Evolutionary conservation across 2,888 invertebrate species (phyloP).

Genomic region (Parascotia fuliginaria): DNA sequence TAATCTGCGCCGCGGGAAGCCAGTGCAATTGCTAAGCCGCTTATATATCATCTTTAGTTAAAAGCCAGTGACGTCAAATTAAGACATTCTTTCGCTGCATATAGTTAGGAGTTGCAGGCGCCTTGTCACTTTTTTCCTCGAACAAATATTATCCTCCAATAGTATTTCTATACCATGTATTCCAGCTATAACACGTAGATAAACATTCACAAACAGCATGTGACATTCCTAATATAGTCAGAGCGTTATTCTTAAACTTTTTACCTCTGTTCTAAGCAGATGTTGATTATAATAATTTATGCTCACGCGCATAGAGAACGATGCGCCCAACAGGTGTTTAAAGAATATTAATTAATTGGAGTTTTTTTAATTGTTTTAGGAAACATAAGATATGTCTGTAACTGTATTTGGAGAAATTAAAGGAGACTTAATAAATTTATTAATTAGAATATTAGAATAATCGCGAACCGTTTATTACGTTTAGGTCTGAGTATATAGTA

Average conservation of each 20-base stretch:
- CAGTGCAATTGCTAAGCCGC: too few relatives aligned
- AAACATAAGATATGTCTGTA: background rate
- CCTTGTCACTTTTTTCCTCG: background rate
- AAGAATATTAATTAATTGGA: conserved; percentile 14
- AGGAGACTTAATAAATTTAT: too few relatives aligned
- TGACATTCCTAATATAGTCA: conserved; percentile 42
- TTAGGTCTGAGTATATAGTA: too few relatives aligned
- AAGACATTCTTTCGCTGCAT: background rate
- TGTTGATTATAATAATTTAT: conserved; percentile 42
- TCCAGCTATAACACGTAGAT: background rate
- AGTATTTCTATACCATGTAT: background rate
- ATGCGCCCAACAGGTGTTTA: conserved; percentile 36
- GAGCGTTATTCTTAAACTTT: conserved; percentile 15
- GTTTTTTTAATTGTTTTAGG: conserved; percentile 14
- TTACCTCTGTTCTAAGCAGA: conserved; percentile 47
- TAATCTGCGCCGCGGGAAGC: too few relatives aligned
- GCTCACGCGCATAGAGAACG: conserved; percentile 13
- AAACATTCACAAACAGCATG: conserved; percentile 11
- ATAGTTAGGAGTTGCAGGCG: too few relatives aligned
- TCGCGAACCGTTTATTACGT: too few relatives aligned
- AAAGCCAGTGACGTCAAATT: background rate
- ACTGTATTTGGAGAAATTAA: too few relatives aligned
- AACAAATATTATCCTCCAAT: background rate
- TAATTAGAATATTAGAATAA: too few relatives aligned
- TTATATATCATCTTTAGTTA: too few relatives aligned